Conservation (phyloP, 2,888 invertebrate genomes). For the Erebia epiphron region DNA sequence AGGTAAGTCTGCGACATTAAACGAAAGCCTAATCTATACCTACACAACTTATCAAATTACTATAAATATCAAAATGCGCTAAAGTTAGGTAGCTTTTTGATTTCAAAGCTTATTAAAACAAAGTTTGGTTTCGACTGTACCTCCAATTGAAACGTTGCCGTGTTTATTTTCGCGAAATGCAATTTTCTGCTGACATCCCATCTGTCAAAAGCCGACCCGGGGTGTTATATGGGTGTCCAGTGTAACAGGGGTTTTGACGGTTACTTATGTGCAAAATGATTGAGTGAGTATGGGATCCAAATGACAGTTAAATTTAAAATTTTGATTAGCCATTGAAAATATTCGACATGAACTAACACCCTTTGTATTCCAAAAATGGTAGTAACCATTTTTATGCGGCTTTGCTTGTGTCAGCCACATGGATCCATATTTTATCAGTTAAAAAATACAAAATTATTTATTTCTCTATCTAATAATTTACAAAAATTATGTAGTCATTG, state of each 20-base stretch:
- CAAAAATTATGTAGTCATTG: too few relatives aligned
- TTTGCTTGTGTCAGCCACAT: not conserved
- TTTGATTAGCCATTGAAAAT: constrained; percentile 35
- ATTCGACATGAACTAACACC: constrained; percentile 24
- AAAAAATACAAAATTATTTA: too few relatives aligned
- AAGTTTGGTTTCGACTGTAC: constrained; percentile 12
- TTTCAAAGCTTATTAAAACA: not conserved
- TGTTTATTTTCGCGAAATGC: constrained; percentile 48
- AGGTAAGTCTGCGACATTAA: not conserved
- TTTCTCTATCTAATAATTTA: too few relatives aligned
- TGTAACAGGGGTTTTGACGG: constrained; percentile 47
- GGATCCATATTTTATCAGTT: too few relatives aligned
- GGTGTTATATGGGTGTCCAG: constrained; percentile 61
- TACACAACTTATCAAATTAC: not conserved
- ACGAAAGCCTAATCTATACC: not conserved
- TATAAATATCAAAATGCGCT: not conserved
- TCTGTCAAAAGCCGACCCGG: constrained; percentile 67
- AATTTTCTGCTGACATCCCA: constrained; percentile 54
- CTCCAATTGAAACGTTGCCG: constrained; percentile 24
- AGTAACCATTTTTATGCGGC: not conserved
- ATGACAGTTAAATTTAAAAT: constrained; percentile 41
- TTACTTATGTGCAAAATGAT: constrained; percentile 42
- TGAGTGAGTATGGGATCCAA: constrained; percentile 38
- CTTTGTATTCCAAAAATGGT: not conserved
- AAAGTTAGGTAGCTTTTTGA: not conserved